Evolutionary conservation across 53 echinoderm and acorn worm genomes (phyloP).

Genomic region (Henricia sp.): DNA sequence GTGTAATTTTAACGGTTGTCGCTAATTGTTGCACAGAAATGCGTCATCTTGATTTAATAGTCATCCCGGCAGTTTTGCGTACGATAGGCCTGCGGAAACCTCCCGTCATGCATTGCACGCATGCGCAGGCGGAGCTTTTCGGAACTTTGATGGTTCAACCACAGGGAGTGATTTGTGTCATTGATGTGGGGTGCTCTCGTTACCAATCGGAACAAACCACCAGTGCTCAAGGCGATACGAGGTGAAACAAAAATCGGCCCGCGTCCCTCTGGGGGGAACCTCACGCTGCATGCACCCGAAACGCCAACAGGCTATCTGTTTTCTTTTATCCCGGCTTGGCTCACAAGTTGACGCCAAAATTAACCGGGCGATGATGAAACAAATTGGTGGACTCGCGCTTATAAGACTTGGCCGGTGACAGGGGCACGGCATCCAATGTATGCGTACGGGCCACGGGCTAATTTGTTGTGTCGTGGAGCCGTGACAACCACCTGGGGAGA

Average conservation of each 20-base stretch:
- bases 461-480: conserved; percentile 36
- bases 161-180: background rate
- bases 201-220: conserved; percentile 34
- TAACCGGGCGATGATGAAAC: conserved; percentile 40
- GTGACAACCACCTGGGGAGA: conserved; percentile 53
- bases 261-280: conserved; percentile 44
- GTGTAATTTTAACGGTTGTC: conserved; percentile 22
- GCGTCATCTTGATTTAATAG: background rate
- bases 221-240: conserved; percentile 28
- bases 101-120: background rate
- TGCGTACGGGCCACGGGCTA: conserved; percentile 13
- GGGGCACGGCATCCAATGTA: conserved; percentile 18
- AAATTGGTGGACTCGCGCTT: conserved; percentile 42
- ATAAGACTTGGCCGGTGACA: conserved; percentile 38
- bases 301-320: conserved; percentile 18
- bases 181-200: conserved; percentile 23
- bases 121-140: conserved; percentile 17
- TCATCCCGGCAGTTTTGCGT: background rate
- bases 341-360: conserved; percentile 47
- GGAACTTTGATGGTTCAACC: background rate
- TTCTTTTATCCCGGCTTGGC: conserved; percentile 14
- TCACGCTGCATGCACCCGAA: conserved; percentile 42
- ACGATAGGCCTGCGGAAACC: background rate
- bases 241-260: conserved; percentile 37
- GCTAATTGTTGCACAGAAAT: conserved; percentile 35